Percentiles rank a stretch among this genome's conserved stretches.
phyloP scores from a whole-genome alignment of 1,140 invertebrate species.

The Leptinotarsa lineolata region DNA sequence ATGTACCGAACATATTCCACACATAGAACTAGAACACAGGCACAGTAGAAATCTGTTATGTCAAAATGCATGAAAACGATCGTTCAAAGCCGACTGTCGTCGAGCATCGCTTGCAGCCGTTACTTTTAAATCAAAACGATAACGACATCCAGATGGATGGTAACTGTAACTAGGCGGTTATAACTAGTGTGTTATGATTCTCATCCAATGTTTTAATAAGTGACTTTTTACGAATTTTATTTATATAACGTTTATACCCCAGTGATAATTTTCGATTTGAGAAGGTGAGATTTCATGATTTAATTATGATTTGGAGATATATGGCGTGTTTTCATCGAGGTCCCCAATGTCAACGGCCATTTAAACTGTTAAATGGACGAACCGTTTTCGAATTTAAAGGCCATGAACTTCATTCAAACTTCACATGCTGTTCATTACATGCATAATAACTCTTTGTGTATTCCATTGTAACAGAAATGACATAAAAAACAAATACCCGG shows the following conservation, averaged over 20 bases:
- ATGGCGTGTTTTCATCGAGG: background rate
- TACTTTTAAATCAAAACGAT: background rate
- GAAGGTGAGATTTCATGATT: constrained; percentile 1
- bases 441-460: too few relatives aligned
- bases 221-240: constrained; percentile 2
- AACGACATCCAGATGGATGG: constrained; percentile 1
- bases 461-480: too few relatives aligned
- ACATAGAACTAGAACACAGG: too few relatives aligned
- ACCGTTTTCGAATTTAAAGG: background rate
- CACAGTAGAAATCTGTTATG: too few relatives aligned
- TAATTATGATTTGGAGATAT: background rate
- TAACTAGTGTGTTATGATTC: background rate
- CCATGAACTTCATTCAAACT: background rate
- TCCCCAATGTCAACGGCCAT: constrained; percentile 12
- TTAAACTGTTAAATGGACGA: constrained; percentile 13
- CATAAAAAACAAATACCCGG: too few relatives aligned
- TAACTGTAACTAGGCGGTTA: background rate
- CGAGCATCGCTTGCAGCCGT: background rate
- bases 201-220: background rate
- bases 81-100: background rate
- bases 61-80: too few relatives aligned
- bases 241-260: background rate
- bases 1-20: too few relatives aligned
- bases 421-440: background rate
- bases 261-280: background rate